Percentiles rank a stretch among this genome's conserved stretches.
These are phyloP conservation scores for Spodoptera frugiperda DNA, from an alignment of 1,140 invertebrate species.

Conservation along the genomic window DNA sequence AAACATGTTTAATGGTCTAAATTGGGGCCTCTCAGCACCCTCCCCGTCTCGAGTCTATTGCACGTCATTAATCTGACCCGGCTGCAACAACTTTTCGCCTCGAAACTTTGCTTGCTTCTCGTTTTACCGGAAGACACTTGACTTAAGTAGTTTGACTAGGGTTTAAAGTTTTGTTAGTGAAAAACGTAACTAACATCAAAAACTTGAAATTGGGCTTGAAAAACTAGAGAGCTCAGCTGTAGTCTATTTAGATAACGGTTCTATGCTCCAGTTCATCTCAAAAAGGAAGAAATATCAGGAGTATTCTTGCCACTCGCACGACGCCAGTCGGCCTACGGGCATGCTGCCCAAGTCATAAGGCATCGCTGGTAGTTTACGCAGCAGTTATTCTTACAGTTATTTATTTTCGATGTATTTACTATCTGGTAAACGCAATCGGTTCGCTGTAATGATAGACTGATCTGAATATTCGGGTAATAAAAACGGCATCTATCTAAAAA, in stretches of 20 bases:
- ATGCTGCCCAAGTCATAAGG: conserved; percentile 58
- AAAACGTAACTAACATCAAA: conserved; percentile 1
- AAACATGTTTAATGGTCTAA: conserved; percentile 53
- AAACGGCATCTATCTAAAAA: conserved; percentile 63
- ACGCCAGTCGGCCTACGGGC: conserved; percentile 56
- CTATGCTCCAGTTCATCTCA: conserved; percentile 54
- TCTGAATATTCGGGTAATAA: conserved; percentile 62
- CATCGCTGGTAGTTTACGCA: conserved; percentile 39
- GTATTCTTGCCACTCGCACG: conserved; percentile 61
- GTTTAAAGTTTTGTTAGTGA: conserved; percentile 20
- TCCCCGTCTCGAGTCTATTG: conserved; percentile 33
- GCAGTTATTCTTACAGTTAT: conserved; percentile 45
- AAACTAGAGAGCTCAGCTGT: conserved; percentile 48
- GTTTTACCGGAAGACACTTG: conserved; percentile 14
- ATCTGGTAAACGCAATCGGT: conserved; percentile 40
- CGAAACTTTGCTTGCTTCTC: conserved; percentile 25
- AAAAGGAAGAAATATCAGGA: conserved; percentile 64
- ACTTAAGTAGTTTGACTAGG: conserved; percentile 14
- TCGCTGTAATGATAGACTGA: conserved; percentile 46
- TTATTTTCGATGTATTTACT: conserved; percentile 47
- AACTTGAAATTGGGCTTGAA: conserved; percentile 38
- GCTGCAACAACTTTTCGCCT: conserved; percentile 38
- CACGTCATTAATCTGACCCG: conserved; percentile 50
- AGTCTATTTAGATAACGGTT: conserved; percentile 66
- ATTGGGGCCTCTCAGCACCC: conserved; percentile 40